These are phyloP conservation scores for Notarius quadriscutis DNA, from an alignment of 2,113 vertebrate genomes.

Conservation along the genomic window DNA sequence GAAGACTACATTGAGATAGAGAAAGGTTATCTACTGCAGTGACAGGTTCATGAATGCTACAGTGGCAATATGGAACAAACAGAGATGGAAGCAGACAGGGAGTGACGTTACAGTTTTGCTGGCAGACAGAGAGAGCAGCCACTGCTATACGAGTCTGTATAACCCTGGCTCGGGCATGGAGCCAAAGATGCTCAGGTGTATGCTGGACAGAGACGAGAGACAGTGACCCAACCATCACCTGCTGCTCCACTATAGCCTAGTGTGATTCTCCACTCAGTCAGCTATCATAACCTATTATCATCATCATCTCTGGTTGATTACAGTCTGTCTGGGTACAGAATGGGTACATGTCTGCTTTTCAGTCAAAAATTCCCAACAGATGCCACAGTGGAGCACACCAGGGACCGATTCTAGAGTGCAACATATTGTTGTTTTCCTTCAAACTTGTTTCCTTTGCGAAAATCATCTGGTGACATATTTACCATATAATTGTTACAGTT, in stretches of 20 bases:
- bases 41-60: slow-evolving; percentile 37
- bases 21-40: slow-evolving; percentile 32
- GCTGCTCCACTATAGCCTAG: slow-evolving; percentile 14
- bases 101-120: slow-evolving; percentile 15
- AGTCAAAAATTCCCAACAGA: slow-evolving; percentile 25
- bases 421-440: background rate
- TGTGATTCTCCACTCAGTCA: slow-evolving; percentile 31
- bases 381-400: background rate
- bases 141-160: slow-evolving; percentile 19
- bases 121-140: background rate
- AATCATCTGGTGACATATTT: slow-evolving; percentile 11
- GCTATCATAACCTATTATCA: slow-evolving; percentile 45
- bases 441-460: slow-evolving; percentile 3
- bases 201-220: slow-evolving; percentile 14
- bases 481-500: background rate
- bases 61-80: slow-evolving; percentile 6
- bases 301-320: slow-evolving; percentile 42
- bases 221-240: slow-evolving; percentile 32
- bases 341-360: slow-evolving; percentile 27
- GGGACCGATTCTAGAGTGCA: background rate
- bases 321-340: slow-evolving; percentile 34
- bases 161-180: slow-evolving; percentile 1
- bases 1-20: slow-evolving; percentile 29
- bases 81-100: slow-evolving; percentile 17
- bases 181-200: slow-evolving; percentile 27